Base-by-base conservation (phyloP, 2,797 vertebrate species). In the Crocodylus rhombifer region DNA sequence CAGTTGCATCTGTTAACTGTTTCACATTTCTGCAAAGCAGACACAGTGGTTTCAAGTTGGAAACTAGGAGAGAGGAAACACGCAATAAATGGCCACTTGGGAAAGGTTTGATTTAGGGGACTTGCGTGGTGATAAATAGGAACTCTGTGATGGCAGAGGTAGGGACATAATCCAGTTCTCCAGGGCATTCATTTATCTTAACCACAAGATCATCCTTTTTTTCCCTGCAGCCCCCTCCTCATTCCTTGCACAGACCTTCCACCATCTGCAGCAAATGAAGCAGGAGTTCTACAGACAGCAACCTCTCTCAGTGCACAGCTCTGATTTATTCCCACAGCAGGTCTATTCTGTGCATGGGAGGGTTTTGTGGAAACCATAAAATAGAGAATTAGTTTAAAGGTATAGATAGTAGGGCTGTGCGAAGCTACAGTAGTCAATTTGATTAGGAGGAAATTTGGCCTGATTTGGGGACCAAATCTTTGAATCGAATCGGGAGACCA, bases 311-410 rank as follows among this genome's bases (percentile, higher is more conserved):
- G 56, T 88, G 57, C 20, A 12, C 21, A 77, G 83, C 10, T 60
- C 28, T 90, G 80, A 88, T 90, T 73, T 23, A 42, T 36, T 76
- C 65, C 81, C 56, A 61, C 57, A 87, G 77, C 21, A 36, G 77
- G 83, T 87, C 83, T 16, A 14, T 64, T 14, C 75, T 90, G 86
- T 73, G 21, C 21, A 26, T 14, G 36, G 36, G 25, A 36, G 21
- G 33, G 36, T 42, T 36, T 73, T 73, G 36, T 25, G 69, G 69
- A 73, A 73, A 71, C 9, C 14, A 26, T 57, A 74, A 92, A 95
- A 57, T 62, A 80, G 67, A 65, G 64, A 1, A 60, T 81, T 95
- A 93, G 30, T 89, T 90, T 84, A 55, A 87, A 87, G 83, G 25
- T 51, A 51, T 51, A 51, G 42, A 51, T 10, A 51, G 42, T 51